Conservation (phyloP, 1,140 invertebrate genomes). For the Drosophila pseudoobscura region DNA sequence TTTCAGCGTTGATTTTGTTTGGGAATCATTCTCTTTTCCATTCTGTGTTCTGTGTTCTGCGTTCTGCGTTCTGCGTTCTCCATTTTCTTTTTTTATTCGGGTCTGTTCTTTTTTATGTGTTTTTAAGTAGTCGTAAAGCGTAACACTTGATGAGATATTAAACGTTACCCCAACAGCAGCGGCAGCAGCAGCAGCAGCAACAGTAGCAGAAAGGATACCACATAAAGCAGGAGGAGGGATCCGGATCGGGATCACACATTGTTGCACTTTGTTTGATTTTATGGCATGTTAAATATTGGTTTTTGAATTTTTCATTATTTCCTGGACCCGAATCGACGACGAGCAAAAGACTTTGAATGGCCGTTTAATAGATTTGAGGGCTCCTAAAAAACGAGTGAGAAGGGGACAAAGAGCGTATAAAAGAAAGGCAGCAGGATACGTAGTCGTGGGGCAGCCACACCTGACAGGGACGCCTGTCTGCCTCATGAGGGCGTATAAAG, state of each 20-base stretch:
- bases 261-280: conserved; percentile 75
- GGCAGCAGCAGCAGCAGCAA: not conserved
- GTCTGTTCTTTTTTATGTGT: conserved; percentile 66
- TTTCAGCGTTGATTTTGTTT: conserved; percentile 76
- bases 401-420: not conserved
- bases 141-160: conserved; percentile 82
- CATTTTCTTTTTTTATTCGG: conserved; percentile 33
- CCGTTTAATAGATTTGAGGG: conserved; percentile 70
- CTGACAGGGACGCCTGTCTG: conserved; percentile 31
- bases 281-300: conserved; percentile 80
- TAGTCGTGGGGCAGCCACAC: conserved; percentile 10
- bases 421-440: conserved; percentile 14
- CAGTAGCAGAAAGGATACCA: conserved; percentile 33
- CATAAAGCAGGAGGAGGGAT: not conserved
- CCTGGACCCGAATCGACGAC: conserved; percentile 10
- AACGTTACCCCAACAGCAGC: conserved; percentile 41
- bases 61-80: not conserved
- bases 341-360: conserved; percentile 38
- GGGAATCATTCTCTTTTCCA: conserved; percentile 17
- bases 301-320: conserved; percentile 76
- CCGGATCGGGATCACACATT: conserved; percentile 39
- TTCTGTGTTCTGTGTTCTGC: conserved; percentile 5
- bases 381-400: conserved; percentile 24
- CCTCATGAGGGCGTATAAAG: conserved; percentile 56
- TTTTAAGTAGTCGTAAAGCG: conserved; percentile 82